These are phyloP conservation scores for Dermochelys coriacea DNA, from an alignment of 2,797 vertebrate species.

Conservation along the genomic window DNA sequence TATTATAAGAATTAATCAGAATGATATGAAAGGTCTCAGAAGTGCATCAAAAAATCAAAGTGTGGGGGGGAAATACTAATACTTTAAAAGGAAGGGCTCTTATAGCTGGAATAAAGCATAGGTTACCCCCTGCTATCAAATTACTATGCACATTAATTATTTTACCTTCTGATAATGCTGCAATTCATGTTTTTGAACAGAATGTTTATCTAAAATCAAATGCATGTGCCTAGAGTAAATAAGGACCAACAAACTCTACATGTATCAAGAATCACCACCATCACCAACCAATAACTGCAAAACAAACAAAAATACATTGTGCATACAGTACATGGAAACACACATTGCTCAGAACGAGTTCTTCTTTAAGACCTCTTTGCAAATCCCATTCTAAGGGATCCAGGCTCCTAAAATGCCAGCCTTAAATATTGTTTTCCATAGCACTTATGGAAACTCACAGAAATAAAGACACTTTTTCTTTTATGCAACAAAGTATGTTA, in stretches of 20 bases:
- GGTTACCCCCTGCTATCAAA: slow-evolving; percentile 54
- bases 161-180: slow-evolving; percentile 39
- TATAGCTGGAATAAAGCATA: slow-evolving; percentile 42
- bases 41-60: not conserved
- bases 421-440: not conserved
- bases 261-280: not conserved
- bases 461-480: not conserved
- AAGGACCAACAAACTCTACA: not conserved
- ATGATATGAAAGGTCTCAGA: slow-evolving; percentile 12
- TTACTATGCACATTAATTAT: not conserved
- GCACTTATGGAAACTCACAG: not conserved
- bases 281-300: not conserved
- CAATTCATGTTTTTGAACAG: slow-evolving; percentile 42
- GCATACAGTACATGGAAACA: not conserved
- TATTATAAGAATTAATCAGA: not conserved
- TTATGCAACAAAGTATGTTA: not conserved
- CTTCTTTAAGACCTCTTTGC: not conserved
- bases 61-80: slow-evolving; percentile 7
- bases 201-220: slow-evolving; percentile 57
- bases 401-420: rapidly evolving
- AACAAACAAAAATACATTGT: not conserved
- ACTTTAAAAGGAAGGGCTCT: slow-evolving; percentile 9
- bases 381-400: not conserved
- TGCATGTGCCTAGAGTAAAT: slow-evolving; percentile 31
- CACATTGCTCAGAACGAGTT: not conserved